Evolutionary conservation across 2,113 vertebrate species (phyloP).

Genomic region (Hemicordylus capensis): DNA sequence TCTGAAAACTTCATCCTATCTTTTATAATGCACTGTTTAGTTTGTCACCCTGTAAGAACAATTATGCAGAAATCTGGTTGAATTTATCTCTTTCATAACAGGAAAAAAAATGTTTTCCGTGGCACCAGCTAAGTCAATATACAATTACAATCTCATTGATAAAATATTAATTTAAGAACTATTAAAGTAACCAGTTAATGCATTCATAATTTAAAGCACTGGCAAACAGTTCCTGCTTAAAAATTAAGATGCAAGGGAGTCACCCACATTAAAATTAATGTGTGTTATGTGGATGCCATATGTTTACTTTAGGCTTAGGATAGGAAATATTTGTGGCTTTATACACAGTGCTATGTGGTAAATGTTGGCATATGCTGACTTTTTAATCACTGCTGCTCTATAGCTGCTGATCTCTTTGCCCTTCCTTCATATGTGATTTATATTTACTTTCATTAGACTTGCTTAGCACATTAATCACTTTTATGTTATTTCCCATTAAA

Average conservation of each 20-base stretch:
- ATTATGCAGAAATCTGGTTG: background rate
- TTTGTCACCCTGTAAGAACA: background rate
- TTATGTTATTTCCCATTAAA: constrained; percentile 23
- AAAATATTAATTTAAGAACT: constrained; percentile 53
- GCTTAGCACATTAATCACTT: constrained; percentile 29
- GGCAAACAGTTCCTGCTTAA: constrained; percentile 40
- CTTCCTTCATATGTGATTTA: constrained; percentile 32
- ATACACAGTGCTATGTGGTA: background rate
- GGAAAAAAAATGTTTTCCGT: constrained; percentile 5
- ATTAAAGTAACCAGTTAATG: constrained; percentile 32
- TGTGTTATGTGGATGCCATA: constrained; percentile 30
- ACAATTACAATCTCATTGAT: constrained; percentile 15
- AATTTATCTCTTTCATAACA: background rate
- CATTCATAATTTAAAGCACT: constrained; percentile 56
- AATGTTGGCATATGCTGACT: constrained; percentile 35
- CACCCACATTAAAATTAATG: constrained; percentile 46
- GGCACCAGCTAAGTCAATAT: constrained; percentile 17
- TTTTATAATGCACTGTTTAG: background rate
- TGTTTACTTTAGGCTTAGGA: constrained; percentile 28
- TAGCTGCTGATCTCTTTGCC: constrained; percentile 27
- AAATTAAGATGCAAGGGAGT: constrained; percentile 46
- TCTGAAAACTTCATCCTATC: background rate
- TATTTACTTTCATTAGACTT: constrained; percentile 37
- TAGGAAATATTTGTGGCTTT: constrained; percentile 2
- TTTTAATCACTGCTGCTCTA: constrained; percentile 28